Evolutionary conservation across 2,797 vertebrate genomes (phyloP), one percentile per base, ranked within the genome.

Genomic region (Diplodus puntazzo): DNA sequence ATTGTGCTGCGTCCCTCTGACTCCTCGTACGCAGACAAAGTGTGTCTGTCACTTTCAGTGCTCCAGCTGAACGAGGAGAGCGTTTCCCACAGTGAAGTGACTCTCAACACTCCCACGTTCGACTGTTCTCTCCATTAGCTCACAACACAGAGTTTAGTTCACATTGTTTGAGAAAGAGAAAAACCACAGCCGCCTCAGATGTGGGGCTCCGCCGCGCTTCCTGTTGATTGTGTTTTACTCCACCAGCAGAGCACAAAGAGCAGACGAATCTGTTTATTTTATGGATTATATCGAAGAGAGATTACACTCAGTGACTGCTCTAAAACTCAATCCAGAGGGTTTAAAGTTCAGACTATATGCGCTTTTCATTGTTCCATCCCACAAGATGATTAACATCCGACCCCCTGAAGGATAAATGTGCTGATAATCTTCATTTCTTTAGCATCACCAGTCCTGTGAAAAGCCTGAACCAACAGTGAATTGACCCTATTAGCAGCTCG

Each of bases 191-290:
- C 4, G 14, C 45, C 18, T 79, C 14, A 66, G 69, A 80, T 78
- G 75, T 81, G 75, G 79, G 0, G 48, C 53, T 49, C 18, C 42
- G 27, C 6, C 30, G 30, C 5, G 66, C 46, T 88, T 88, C 84
- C 79, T 87, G 80, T 80, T 81, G 66, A 75, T 69, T 18, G 21
- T 9, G 53, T 83, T 68, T 73, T 18, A 69, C 27, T 80, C 20
- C 13, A 9, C 1, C 14, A 71, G 57, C 23, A 53, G 54, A 76
- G 25, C 5, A 4, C 52, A 69, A 69, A 75, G 74, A 78, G 62
- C 65, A 68, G 66, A 73, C 52, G 64, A 30, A 75, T 77, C 39
- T 64, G 25, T 64, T 71, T 66, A 69, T 69, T 42, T 49, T 55
- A 60, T 49, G 53, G 79, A 59, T 79, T 75, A 79, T 42, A 57